Evolutionary conservation across 2,113 vertebrate species (phyloP).

Genomic region (Antechinus flavipes): DNA sequence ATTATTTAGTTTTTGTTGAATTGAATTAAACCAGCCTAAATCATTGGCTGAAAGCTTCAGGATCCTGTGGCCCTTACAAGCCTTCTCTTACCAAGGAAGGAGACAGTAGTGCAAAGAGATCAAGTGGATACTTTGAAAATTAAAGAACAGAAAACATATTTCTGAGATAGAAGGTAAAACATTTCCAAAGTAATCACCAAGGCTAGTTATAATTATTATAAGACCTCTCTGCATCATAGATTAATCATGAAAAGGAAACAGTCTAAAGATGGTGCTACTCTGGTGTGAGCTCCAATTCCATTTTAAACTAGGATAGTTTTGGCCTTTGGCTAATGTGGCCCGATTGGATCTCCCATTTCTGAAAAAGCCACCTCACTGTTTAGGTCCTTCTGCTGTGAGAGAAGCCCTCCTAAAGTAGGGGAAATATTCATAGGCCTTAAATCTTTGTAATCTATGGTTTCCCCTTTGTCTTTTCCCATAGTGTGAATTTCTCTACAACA

Average conservation of each 20-base stretch:
- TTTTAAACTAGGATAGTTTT: neutral
- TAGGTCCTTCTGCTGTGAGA: neutral
- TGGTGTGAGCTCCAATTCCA: neutral
- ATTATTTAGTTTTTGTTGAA: neutral
- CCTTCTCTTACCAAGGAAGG: neutral
- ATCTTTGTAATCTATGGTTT: neutral
- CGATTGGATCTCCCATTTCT: neutral
- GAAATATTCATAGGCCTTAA: neutral
- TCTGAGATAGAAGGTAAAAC: neutral
- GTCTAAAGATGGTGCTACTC: neutral
- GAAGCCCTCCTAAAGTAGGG: neutral
- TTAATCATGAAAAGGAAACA: neutral
- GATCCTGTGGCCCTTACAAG: neutral
- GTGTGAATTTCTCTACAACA: neutral
- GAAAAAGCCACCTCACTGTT: neutral
- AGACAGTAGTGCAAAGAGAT: neutral
- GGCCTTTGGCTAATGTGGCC: neutral
- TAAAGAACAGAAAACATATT: neutral
- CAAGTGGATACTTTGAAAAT: neutral
- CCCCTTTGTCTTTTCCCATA: neutral
- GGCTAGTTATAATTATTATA: neutral
- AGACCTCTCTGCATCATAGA: neutral
- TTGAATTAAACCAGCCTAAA: neutral
- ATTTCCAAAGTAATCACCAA: neutral
- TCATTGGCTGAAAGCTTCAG: neutral